A percentile compares a stretch with the other conserved stretches of the same genome.
phyloP scores from a whole-genome alignment of 2,797 vertebrate genomes.

The Liparis tanakae region DNA sequence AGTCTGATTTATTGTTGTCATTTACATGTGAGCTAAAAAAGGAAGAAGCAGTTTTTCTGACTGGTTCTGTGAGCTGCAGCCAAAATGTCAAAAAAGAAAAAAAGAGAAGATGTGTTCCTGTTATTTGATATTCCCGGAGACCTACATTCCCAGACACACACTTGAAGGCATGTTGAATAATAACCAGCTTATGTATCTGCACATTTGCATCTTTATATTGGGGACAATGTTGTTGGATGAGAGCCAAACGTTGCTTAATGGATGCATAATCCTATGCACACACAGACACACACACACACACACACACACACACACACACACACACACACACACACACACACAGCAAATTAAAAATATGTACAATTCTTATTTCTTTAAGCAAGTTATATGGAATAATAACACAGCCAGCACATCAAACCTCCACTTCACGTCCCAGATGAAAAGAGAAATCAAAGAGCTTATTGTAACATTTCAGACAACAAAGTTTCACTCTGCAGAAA shows the following conservation, averaged over 20 bases:
- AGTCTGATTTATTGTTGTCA: background rate
- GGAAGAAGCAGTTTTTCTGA: background rate
- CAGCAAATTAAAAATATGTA: no score
- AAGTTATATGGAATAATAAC: background rate
- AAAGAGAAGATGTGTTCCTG: background rate
- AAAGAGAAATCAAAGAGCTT: conserved; percentile 9
- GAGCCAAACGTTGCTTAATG: background rate
- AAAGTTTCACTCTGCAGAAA: conserved; percentile 13
- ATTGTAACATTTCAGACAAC: conserved; percentile 19
- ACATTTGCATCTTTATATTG: background rate
- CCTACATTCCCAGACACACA: background rate
- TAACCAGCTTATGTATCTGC: background rate
- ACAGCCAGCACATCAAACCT: conserved; percentile 19
- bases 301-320: background rate
- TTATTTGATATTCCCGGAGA: background rate
- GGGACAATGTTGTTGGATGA: background rate
- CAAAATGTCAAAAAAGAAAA: background rate
- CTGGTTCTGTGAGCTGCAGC: background rate
- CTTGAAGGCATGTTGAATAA: background rate
- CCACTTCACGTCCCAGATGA: conserved; percentile 45
- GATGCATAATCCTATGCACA: background rate
- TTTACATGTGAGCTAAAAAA: background rate
- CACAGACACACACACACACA: background rate
- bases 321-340: no score
- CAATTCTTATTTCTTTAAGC: background rate